phyloP scores from a whole-genome alignment of 2,113 vertebrate genomes.

The Osmerus mordax region DNA sequence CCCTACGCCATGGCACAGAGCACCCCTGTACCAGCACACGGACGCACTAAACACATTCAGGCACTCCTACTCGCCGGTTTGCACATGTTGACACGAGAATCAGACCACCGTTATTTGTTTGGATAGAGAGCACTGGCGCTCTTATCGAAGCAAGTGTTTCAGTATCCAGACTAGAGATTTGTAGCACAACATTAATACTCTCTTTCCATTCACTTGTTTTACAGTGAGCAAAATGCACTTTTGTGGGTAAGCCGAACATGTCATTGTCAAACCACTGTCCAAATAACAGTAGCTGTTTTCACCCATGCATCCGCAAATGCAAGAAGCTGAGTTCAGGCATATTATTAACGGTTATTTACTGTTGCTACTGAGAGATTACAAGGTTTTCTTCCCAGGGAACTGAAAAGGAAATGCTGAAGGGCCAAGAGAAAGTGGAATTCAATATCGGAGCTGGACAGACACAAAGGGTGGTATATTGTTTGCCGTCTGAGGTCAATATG shows the following conservation, averaged over 20 bases:
- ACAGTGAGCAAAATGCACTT: constrained; percentile 21
- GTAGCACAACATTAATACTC: constrained; percentile 1
- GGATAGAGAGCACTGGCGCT: neutral
- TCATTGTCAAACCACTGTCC: constrained; percentile 42
- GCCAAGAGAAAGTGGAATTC: neutral
- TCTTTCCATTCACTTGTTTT: neutral
- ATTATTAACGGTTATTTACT: constrained; percentile 38
- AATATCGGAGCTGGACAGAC: neutral
- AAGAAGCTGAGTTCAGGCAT: constrained; percentile 33
- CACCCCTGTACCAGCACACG: constrained; percentile 62
- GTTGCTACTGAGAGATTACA: constrained; percentile 20
- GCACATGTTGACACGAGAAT: constrained; percentile 45
- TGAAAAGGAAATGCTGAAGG: neutral
- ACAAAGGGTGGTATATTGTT: constrained; percentile 1
- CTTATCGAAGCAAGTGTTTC: constrained; percentile 9
- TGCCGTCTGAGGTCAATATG: neutral
- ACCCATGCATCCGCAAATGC: constrained; percentile 34
- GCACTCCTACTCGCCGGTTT: constrained; percentile 33
- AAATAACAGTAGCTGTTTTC: constrained; percentile 25
- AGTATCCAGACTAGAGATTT: constrained; percentile 1
- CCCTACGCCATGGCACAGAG: constrained; percentile 70
- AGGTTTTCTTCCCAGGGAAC: constrained; percentile 6
- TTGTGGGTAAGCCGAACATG: constrained; percentile 35
- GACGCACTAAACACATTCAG: constrained; percentile 52
- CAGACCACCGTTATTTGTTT: constrained; percentile 36